Percentiles rank a stretch among this genome's conserved stretches.
Conservation (phyloP, 2,113 vertebrate genomes). For the Baryphthengus martii region DNA sequence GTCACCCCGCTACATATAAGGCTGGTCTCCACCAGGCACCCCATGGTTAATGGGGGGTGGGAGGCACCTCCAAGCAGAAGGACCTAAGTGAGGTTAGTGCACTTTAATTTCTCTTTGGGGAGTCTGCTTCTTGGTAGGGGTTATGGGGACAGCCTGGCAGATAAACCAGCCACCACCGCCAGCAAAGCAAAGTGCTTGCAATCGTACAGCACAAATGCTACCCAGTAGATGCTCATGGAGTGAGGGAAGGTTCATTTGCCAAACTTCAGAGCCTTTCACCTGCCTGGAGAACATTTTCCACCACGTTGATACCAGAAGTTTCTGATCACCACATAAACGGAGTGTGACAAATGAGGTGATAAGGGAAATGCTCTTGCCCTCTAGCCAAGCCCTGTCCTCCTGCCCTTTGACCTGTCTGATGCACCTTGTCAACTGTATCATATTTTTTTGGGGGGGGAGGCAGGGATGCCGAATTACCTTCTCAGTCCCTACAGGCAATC, state of each 20-base stretch:
- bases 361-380: not conserved
- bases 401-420: not conserved
- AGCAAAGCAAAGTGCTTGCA: not conserved
- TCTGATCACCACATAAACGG: not conserved
- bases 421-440: not conserved
- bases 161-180: not conserved
- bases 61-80: not conserved
- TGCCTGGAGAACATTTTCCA: not conserved
- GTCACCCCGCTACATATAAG: rapidly evolving
- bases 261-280: not conserved
- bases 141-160: not conserved
- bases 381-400: not conserved
- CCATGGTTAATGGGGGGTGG: rapidly evolving
- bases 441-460: not conserved
- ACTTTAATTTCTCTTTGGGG: not conserved
- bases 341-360: not conserved
- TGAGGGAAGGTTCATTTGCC: not conserved
- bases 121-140: not conserved
- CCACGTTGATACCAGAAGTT: not conserved
- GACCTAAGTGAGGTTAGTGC: not conserved
- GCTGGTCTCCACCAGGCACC: not conserved
- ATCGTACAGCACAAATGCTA: rapidly evolving
- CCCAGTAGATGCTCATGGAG: not conserved
- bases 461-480: conserved; percentile 5
- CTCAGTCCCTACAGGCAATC: conserved; percentile 42